phyloP scores from a whole-genome alignment of 2,113 vertebrate species.

The Microcebus griseorufus region DNA sequence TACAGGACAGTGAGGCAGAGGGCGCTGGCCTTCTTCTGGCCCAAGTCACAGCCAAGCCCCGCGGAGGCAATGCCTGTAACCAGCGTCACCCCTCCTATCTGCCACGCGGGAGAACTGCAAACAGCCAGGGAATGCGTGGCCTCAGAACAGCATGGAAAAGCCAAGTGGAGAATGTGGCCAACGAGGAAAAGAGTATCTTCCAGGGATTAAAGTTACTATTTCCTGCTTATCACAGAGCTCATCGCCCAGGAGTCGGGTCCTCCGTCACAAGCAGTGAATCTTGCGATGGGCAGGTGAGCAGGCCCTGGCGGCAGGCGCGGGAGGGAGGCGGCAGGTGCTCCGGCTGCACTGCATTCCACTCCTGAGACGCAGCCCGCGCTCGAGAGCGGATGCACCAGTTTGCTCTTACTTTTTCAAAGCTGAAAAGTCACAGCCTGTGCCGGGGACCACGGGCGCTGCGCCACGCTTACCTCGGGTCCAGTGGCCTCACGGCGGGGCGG shows the following conservation, averaged over 20 bases:
- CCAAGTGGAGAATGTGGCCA: accelerated
- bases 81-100: neutral
- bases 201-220: neutral
- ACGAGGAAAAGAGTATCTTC: neutral
- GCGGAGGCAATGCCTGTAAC: neutral
- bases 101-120: neutral
- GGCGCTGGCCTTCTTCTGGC: neutral
- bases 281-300: accelerated
- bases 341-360: neutral
- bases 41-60: neutral
- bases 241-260: too few relatives aligned
- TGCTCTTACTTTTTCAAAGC: neutral
- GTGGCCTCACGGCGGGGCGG: neutral
- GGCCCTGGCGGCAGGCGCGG: accelerated
- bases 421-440: too few relatives aligned
- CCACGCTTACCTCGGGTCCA: neutral
- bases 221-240: neutral
- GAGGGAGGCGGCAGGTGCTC: neutral
- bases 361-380: accelerated
- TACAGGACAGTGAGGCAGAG: neutral
- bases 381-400: accelerated
- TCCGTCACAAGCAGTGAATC: accelerated
- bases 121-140: neutral
- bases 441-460: too few relatives aligned
- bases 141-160: neutral